Evolutionary conservation across 2,797 vertebrate genomes (phyloP), one percentile per base, ranked within the genome.

Genomic region (Amniataba percoides): DNA sequence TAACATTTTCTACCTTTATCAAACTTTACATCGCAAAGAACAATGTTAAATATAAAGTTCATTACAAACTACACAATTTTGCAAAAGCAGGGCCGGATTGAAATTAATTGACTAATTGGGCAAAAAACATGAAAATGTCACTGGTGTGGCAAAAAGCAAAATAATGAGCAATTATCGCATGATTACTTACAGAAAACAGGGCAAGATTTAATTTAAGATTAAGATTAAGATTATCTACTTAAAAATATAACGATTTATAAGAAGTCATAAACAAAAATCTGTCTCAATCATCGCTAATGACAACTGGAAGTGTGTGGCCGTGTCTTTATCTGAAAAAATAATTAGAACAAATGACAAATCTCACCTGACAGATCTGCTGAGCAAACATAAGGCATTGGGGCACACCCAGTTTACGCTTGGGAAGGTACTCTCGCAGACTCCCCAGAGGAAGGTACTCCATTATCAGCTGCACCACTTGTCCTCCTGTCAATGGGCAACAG

Each of bases 391-490:
- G 94, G 77, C 95, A 94, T 81, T 96, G 96, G 0, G 94, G 86
- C 71, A 96, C 68, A 40, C 93, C 87, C 2, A 95, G 78, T 15
- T 79, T 93, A 73, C 95, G 94, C 65, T 96, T 96, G 58, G 95
- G 95, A 39, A 99, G 89, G 87, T 96, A 98, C 4, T 98, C 97
- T 4, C 95, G 89, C 73, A 99, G 95, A 90, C 97, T 98, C 48
- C 98, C 97, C 61, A 96, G 90, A 0, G 98, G 98, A 49, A 99
- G 95, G 65, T 96, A 99, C 79, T 99, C 98, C 98, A 99, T 99
- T 83, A 99, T 97, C 2, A 99, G 95, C 91, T 98, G 97, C 74
- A 99, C 94, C 2, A 96, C 89, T 86, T 96, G 96, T 58, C 97
- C 97, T 12, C 97, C 98, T 99, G 92, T 62, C 9, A 77, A 52